Percentiles rank a stretch among this genome's conserved stretches.
Evolutionary conservation across 2,888 invertebrate species (phyloP).

Genomic region (Xanthia icteritia): DNA sequence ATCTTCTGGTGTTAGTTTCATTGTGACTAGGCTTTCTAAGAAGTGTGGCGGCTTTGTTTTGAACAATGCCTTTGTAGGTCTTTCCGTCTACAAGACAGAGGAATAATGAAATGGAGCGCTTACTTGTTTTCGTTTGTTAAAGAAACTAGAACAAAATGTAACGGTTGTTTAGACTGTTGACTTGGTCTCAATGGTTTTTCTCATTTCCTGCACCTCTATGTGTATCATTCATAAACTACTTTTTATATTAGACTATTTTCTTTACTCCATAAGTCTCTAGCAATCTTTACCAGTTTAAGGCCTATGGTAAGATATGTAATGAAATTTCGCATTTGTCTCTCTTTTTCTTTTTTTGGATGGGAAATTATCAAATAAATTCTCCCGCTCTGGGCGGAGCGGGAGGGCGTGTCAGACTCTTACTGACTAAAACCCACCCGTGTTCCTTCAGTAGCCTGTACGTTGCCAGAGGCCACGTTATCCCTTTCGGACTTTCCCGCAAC

Average conservation of each 20-base stretch:
- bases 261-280: neutral
- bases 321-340: neutral
- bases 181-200: neutral
- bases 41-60: neutral
- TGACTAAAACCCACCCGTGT: too few species aligned
- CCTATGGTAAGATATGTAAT: neutral
- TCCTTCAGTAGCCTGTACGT: too few species aligned
- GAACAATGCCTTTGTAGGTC: neutral
- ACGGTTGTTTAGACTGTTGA: neutral
- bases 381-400: too few species aligned
- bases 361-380: too few species aligned
- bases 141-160: neutral
- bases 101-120: neutral
- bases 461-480: too few species aligned
- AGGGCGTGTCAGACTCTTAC: too few species aligned
- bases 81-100: neutral
- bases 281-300: too few species aligned
- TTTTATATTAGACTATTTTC: neutral
- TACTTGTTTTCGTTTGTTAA: neutral
- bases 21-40: constrained; percentile 5
- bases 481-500: too few species aligned
- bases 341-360: too few species aligned
- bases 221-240: neutral
- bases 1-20: neutral
- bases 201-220: neutral